Percentiles rank a stretch among this genome's conserved stretches.
Evolutionary conservation across 2,888 invertebrate species (phyloP).

Genomic region (Emmelina monodactyla): DNA sequence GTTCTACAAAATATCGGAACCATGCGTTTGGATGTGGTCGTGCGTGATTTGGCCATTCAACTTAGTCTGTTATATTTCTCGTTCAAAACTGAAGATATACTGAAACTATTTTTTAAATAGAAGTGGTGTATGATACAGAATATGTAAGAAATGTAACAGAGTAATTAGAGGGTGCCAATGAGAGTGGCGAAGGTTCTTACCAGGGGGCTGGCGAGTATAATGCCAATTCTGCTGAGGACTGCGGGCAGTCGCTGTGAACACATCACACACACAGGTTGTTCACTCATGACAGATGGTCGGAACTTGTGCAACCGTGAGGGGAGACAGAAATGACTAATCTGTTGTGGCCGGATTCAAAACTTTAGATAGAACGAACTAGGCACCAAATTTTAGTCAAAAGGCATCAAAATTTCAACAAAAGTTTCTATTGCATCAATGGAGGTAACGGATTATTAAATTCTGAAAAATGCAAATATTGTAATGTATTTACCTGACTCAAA

Average conservation of each 20-base stretch:
- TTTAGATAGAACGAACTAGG: too few species aligned
- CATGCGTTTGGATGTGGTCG: not conserved
- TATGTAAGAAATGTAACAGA: slow-evolving; percentile 41
- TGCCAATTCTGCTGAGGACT: slow-evolving; percentile 95
- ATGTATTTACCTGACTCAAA: too few species aligned
- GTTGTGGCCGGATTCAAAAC: too few species aligned
- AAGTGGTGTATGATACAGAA: slow-evolving; percentile 3
- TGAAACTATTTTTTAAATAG: not conserved
- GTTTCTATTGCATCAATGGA: too few species aligned
- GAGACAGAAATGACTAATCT: slow-evolving; percentile 57
- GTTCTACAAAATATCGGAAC: too few species aligned
- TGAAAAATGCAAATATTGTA: too few species aligned
- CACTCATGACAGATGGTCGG: slow-evolving; percentile 61
- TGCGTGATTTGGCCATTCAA: slow-evolving; percentile 1
- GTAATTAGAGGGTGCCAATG: slow-evolving; percentile 55
- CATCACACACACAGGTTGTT: slow-evolving; percentile 71
- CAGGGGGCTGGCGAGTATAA: slow-evolving; percentile 95
- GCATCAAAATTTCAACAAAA: too few species aligned
- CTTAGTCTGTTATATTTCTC: slow-evolving; percentile 8
- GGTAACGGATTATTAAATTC: too few species aligned
- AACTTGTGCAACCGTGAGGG: slow-evolving; percentile 53
- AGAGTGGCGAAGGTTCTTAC: slow-evolving; percentile 73
- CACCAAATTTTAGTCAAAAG: too few species aligned
- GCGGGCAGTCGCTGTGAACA: slow-evolving; percentile 92
- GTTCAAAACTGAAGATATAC: not conserved